A percentile compares a stretch with the other conserved stretches of the same genome.
Evolutionary conservation across 2,113 vertebrate genomes (phyloP).

Genomic region (Ophiodon elongatus): DNA sequence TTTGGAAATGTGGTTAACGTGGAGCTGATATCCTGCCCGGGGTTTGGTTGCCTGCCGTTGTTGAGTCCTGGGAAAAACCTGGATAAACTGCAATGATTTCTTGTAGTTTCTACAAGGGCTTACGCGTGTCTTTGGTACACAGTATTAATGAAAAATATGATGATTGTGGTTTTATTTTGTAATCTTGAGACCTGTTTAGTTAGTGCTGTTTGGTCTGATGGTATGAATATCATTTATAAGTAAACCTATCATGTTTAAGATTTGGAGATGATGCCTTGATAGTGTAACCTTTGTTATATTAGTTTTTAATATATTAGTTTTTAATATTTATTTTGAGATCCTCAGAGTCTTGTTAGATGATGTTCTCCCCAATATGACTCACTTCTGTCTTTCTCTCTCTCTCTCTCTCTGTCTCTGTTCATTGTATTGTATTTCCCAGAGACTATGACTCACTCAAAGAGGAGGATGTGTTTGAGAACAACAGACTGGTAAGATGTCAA

Average conservation of each 20-base stretch:
- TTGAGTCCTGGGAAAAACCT: no score
- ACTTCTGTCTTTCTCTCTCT: not conserved
- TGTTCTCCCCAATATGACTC: not conserved
- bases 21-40: not conserved
- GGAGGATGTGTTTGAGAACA: constrained; percentile 96
- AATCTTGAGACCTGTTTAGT: not conserved
- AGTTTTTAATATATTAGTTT: not conserved
- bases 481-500: constrained; percentile 90
- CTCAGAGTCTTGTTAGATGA: not conserved
- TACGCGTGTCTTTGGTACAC: not conserved
- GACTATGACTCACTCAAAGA: constrained; percentile 91
- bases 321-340: not conserved
- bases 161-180: not conserved
- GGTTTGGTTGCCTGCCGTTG: not conserved
- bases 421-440: constrained; percentile 82
- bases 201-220: not conserved
- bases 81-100: not conserved
- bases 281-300: not conserved
- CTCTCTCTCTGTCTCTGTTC: not conserved
- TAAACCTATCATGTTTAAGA: not conserved
- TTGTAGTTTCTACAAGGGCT: not conserved
- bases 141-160: not conserved
- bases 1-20: not conserved
- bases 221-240: not conserved
- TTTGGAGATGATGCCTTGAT: not conserved